These are phyloP conservation scores for Drosophila sechellia DNA, from an alignment of 1,140 invertebrate genomes.

Conservation along the genomic window DNA sequence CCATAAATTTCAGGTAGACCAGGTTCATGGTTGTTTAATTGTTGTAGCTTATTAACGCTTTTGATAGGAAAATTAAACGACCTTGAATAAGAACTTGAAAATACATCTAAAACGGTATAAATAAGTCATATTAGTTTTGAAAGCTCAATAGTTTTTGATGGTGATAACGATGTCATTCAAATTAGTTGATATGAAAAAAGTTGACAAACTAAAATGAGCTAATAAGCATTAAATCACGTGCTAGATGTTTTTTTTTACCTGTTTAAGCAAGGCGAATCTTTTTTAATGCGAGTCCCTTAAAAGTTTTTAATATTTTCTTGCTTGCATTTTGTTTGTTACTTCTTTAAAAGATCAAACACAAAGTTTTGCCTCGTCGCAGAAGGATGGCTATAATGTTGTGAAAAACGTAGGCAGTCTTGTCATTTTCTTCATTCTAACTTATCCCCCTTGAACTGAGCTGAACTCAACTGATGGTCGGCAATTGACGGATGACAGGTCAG, in stretches of 20 bases:
- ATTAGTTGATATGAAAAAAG: not conserved
- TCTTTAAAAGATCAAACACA: constrained; percentile 28
- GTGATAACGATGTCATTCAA: not conserved
- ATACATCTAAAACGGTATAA: not conserved
- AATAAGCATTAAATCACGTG: constrained; percentile 3
- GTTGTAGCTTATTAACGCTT: not conserved
- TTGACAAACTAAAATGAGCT: not conserved
- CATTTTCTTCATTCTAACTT: constrained; percentile 11
- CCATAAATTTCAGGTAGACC: not conserved
- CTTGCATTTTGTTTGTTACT: constrained; percentile 38
- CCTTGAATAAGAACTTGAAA: not conserved
- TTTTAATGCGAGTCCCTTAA: constrained; percentile 19
- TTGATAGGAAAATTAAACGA: not conserved
- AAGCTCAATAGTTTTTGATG: too few species aligned
- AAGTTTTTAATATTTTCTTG: constrained; percentile 40
- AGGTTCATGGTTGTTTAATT: constrained; percentile 9
- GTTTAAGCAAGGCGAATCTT: constrained; percentile 5
- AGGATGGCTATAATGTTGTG: constrained; percentile 28
- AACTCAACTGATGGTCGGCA: constrained; percentile 6
- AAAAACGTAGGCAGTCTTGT: constrained; percentile 29
- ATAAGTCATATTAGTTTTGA: too few species aligned
- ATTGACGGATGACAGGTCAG: constrained; percentile 36
- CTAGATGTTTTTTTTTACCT: constrained; percentile 21
- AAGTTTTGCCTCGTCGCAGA: constrained; percentile 12
- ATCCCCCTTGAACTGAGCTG: not conserved